A percentile compares a stretch with the other conserved stretches of the same genome.
Evolutionary conservation across 2,888 invertebrate genomes (phyloP).

Genomic region (Luperina nickerlii): DNA sequence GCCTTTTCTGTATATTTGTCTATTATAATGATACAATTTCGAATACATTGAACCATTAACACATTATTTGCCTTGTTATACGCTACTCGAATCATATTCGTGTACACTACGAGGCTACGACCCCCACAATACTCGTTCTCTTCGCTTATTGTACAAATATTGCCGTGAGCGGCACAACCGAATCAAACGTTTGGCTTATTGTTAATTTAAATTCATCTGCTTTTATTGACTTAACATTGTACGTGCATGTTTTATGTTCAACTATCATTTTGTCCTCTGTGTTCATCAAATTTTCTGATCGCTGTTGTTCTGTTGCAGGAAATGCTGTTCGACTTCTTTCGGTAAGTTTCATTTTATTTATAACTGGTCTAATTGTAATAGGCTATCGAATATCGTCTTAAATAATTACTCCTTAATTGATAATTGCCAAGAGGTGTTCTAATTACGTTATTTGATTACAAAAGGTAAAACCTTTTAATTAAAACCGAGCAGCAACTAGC

Average conservation of each 20-base stretch:
- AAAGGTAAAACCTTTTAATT: constrained; percentile 66
- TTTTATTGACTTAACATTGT: constrained; percentile 47
- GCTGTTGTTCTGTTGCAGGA: constrained; percentile 70
- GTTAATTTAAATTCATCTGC: constrained; percentile 57
- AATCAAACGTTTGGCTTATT: constrained; percentile 57
- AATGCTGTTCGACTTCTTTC: constrained; percentile 58
- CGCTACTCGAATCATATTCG: constrained; percentile 39
- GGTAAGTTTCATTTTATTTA: constrained; percentile 53
- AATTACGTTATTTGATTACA: constrained; percentile 67
- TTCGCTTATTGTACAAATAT: constrained; percentile 55
- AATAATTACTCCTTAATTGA: constrained; percentile 50
- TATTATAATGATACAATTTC: not conserved
- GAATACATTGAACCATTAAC: constrained; percentile 26
- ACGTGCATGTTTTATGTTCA: constrained; percentile 27
- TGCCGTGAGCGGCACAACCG: constrained; percentile 40
- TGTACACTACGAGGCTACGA: constrained; percentile 25
- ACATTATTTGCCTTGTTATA: constrained; percentile 34
- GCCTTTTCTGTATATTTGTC: not conserved
- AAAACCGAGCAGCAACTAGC: constrained; percentile 65
- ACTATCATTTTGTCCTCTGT: constrained; percentile 28
- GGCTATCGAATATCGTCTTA: constrained; percentile 25
- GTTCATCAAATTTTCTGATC: constrained; percentile 41
- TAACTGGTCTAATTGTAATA: not conserved
- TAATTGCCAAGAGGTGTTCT: constrained; percentile 62
- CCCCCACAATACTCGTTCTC: constrained; percentile 39